Base-by-base conservation (phyloP, 1,140 invertebrate species). In the Camponotus pennsylvanicus region DNA sequence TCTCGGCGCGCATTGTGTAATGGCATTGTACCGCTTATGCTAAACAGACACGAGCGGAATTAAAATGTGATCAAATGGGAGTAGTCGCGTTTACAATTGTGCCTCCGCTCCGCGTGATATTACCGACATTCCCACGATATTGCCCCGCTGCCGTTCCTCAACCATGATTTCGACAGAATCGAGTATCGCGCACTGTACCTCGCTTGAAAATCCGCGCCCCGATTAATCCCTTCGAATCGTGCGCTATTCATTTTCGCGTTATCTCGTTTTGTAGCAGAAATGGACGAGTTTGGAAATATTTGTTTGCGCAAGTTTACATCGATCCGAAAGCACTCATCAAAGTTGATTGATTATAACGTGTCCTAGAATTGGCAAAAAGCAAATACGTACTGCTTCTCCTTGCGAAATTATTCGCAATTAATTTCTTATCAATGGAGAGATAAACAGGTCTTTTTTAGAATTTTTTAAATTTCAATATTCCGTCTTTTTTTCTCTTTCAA, bases 41-140 rank as follows among this genome's bases (percentile, higher is more conserved):
- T 92, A 93, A 94, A 87, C 88, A 92, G 89, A 86, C 90, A 92
- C 89, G 89, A 92, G 92, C 90, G 92, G 92, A 92, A 94, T 93
- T 93, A 93, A 94, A 93, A 93, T 90, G 87, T 90, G 89, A 89
- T 86, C 85, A 80, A 90, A 93, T 93, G 91, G 91, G 67, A 92
- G 90, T 91, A 86, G 86, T 91, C 87, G 90, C 80, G 57, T 91
- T 92, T 85, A 87, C 69, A 69, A 83, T 37, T 83, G 79, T 75
- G 59, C 69, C 67, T 57, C 49, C 49, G 84, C 84, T 88, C 84
- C 88, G 71, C 87, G 73, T 70, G 73, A 80, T 83, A 86, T 66
- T 57, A 70, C 67, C 87, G 86, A 88, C 88, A 76, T 90, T 91
- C 90, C 88, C 87, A 90, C 88, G 69, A 71, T 83, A 61, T 61